phyloP scores from a whole-genome alignment of 2,888 invertebrate species.

The Drosophila diplacantha region DNA sequence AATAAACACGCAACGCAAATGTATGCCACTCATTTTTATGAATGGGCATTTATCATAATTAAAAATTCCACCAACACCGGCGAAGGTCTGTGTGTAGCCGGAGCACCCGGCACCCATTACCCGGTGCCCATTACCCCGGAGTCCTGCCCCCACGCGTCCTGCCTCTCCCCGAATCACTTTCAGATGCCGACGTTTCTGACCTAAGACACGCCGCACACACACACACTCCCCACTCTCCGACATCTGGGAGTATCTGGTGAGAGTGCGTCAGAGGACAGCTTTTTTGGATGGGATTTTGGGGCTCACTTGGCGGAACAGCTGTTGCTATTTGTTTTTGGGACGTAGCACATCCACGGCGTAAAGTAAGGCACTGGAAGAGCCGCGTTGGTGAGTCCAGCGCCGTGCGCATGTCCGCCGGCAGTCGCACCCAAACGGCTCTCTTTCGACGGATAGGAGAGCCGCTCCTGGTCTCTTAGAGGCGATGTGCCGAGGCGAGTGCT shows the following conservation, averaged over 20 bases:
- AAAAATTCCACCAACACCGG: constrained; percentile 65
- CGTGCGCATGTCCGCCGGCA: constrained; percentile 41
- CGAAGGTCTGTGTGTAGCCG: constrained; percentile 11
- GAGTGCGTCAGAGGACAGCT: constrained; percentile 54
- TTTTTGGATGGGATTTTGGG: constrained; percentile 22
- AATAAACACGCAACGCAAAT: constrained; percentile 61
- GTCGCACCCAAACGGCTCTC: constrained; percentile 56
- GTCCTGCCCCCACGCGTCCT: not conserved
- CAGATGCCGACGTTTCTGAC: constrained; percentile 60
- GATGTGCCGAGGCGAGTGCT: constrained; percentile 10
- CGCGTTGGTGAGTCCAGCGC: constrained; percentile 16
- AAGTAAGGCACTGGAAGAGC: constrained; percentile 65
- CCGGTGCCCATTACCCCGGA: not conserved
- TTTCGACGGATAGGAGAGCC: not conserved
- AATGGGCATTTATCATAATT: constrained; percentile 73
- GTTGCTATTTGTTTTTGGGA: constrained; percentile 56
- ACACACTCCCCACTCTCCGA: not conserved
- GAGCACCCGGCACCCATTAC: not conserved
- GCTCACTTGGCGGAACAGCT: constrained; percentile 58
- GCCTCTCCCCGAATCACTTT: constrained; percentile 6
- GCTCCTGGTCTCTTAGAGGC: constrained; percentile 36
- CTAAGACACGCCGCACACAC: constrained; percentile 66
- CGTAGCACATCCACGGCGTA: constrained; percentile 24
- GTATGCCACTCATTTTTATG: constrained; percentile 63
- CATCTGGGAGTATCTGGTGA: constrained; percentile 29